Evolutionary conservation across 92 coral and sea anemone genomes (phyloP).

Genomic region (Ricordea florida): DNA sequence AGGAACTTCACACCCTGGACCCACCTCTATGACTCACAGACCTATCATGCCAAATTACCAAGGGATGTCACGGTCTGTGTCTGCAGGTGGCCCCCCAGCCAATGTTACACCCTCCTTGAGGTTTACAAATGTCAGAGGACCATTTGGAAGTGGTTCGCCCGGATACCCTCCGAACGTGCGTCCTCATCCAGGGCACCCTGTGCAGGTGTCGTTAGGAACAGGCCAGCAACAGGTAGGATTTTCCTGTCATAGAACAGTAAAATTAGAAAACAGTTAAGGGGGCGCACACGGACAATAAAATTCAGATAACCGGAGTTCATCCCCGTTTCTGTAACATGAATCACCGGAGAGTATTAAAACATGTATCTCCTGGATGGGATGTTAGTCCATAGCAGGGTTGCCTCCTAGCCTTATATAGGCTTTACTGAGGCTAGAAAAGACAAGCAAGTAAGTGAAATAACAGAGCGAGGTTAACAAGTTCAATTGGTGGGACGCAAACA

Average conservation of each 20-base stretch:
- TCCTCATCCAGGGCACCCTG: slow-evolving; percentile 11
- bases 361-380: no score
- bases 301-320: no score
- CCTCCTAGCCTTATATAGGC: no score
- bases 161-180: slow-evolving; percentile 25
- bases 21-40: slow-evolving; percentile 56
- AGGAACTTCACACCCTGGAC: slow-evolving; percentile 17
- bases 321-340: no score
- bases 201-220: neutral
- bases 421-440: no score
- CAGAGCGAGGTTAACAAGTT: no score
- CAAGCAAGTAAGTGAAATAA: no score
- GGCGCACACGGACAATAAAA: no score
- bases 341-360: no score
- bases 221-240: slow-evolving; percentile 20
- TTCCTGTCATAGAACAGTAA: neutral
- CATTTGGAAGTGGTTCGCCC: slow-evolving; percentile 16
- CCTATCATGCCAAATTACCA: slow-evolving; percentile 70
- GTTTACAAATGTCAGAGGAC: slow-evolving; percentile 17
- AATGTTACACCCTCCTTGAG: slow-evolving; percentile 10
- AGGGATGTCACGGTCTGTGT: slow-evolving; percentile 49
- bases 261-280: neutral
- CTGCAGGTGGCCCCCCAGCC: slow-evolving; percentile 8
- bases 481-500: no score
- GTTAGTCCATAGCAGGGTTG: no score